These are phyloP conservation scores for Paguma larvata DNA, from an alignment of 2,797 vertebrate genomes.

Conservation along the genomic window DNA sequence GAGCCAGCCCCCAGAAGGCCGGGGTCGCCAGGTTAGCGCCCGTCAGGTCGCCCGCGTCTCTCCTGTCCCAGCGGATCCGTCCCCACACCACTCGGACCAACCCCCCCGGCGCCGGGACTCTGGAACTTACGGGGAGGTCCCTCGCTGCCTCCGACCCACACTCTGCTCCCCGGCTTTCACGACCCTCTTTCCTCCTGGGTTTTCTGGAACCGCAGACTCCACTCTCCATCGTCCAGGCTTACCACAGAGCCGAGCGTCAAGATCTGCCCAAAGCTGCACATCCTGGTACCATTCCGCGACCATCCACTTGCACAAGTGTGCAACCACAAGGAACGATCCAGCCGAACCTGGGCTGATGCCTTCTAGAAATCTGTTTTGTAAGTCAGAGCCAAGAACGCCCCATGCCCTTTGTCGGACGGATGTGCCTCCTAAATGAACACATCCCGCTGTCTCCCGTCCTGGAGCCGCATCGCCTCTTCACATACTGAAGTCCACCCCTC, in stretches of 20 bases:
- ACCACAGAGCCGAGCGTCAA: not conserved
- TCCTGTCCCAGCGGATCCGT: not conserved
- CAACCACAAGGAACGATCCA: not conserved
- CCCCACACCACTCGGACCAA: not conserved
- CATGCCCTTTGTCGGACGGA: not conserved
- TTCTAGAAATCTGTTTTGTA: not conserved
- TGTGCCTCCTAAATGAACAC: not conserved
- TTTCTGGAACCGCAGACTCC: not conserved
- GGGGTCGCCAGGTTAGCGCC: not conserved
- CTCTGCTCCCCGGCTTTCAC: not conserved
- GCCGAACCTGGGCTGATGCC: not conserved
- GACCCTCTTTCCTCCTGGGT: not conserved
- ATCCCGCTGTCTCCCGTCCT: not conserved
- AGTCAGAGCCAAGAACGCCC: not conserved
- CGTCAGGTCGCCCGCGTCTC: not conserved
- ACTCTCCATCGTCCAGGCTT: not conserved
- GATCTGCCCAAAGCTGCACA: not conserved
- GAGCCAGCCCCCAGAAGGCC: not conserved
- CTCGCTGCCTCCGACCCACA: not conserved
- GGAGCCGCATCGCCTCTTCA: not conserved
- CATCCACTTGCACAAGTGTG: too few relatives aligned
- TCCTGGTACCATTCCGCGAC: accelerated
- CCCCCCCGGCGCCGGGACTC: accelerated
- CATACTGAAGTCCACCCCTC: not conserved
- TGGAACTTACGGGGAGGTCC: not conserved